Conservation (phyloP, 2,888 invertebrate species). For the Dorcus hopei region DNA sequence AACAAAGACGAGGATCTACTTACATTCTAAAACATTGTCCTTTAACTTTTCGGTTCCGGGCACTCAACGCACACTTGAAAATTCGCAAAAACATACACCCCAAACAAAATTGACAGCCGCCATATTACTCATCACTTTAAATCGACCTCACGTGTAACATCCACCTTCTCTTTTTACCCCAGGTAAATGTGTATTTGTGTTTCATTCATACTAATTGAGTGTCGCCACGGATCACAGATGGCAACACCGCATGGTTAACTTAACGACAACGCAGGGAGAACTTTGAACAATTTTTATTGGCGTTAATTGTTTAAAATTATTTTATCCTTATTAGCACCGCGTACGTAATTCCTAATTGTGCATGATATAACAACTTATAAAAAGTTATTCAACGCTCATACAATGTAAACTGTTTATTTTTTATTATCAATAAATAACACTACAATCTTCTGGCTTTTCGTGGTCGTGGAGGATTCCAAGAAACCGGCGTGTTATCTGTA, state of each 20-base stretch:
- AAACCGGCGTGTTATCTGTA: constrained; percentile 85
- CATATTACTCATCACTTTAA: constrained; percentile 19
- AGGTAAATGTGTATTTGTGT: no score
- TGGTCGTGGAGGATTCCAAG: constrained; percentile 78
- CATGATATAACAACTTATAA: no score
- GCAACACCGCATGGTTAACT: no score
- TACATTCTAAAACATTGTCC: constrained; percentile 11
- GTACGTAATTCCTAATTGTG: no score
- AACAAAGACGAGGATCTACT: not conserved
- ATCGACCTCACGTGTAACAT: constrained; percentile 7
- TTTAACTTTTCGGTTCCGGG: constrained; percentile 7
- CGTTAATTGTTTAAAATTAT: no score
- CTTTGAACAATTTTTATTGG: no score
- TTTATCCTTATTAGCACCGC: no score
- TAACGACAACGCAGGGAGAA: no score
- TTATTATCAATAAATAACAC: constrained; percentile 26
- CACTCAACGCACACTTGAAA: constrained; percentile 20
- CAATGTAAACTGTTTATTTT: no score
- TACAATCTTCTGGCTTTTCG: constrained; percentile 82
- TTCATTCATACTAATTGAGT: no score
- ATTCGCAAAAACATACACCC: constrained; percentile 27
- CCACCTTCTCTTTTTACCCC: not conserved
- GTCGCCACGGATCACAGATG: no score
- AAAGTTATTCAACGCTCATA: no score
- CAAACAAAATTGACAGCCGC: constrained; percentile 26